phyloP scores from a whole-genome alignment of 2,888 invertebrate genomes.

The Morpho helenor region DNA sequence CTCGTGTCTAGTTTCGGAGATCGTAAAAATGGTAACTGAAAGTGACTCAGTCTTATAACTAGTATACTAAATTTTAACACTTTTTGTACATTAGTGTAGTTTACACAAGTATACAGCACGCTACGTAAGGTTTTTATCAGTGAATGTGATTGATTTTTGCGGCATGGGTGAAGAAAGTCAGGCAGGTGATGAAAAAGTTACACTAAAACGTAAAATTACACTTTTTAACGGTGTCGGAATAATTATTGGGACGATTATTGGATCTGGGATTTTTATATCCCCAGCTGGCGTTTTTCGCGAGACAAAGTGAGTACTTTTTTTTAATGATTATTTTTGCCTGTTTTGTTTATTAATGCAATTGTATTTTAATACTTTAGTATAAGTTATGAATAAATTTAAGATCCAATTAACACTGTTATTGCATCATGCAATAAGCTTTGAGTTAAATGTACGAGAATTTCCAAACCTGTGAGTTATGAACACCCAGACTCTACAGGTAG shows the following conservation, averaged over 20 bases:
- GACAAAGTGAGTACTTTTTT: constrained; percentile 76
- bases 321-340: constrained; percentile 1
- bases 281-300: constrained; percentile 88
- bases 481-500: too few relatives aligned
- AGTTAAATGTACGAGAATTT: too few relatives aligned
- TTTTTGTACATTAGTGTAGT: constrained; percentile 25
- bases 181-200: constrained; percentile 77
- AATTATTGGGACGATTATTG: constrained; percentile 93
- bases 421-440: too few relatives aligned
- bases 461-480: too few relatives aligned
- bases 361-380: too few relatives aligned
- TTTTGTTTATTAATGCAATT: neutral
- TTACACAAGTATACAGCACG: constrained; percentile 26
- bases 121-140: constrained; percentile 62
- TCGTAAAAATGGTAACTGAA: constrained; percentile 65
- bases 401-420: too few relatives aligned
- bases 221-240: constrained; percentile 91
- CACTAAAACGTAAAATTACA: constrained; percentile 89
- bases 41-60: constrained; percentile 63
- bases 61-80: constrained; percentile 39
- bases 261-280: constrained; percentile 95
- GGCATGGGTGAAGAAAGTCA: constrained; percentile 73
- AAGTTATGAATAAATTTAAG: too few relatives aligned
- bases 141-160: constrained; percentile 66
- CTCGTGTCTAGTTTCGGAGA: constrained; percentile 55